These are phyloP conservation scores for Drosophila watanabei DNA, from an alignment of 1,140 invertebrate genomes.

Conservation along the genomic window DNA sequence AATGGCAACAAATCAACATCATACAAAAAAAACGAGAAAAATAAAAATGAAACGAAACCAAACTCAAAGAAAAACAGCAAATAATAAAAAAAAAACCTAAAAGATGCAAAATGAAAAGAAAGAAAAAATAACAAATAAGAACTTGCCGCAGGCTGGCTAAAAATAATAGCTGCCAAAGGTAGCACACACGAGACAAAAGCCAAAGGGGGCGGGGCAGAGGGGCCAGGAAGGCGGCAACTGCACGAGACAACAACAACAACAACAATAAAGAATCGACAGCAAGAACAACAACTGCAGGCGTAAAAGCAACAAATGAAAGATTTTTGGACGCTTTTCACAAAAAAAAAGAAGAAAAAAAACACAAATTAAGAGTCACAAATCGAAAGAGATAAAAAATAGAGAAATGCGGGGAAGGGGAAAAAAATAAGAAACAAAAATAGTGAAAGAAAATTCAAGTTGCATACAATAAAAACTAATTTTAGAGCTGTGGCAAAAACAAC, in stretches of 20 bases:
- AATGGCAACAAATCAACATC: conserved; percentile 50
- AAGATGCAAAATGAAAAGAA: conserved; percentile 50
- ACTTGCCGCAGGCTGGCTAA: conserved; percentile 72
- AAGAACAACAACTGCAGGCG: conserved; percentile 8
- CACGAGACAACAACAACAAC: conserved; percentile 56
- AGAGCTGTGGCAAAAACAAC: conserved; percentile 60
- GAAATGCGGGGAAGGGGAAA: neutral
- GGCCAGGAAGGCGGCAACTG: conserved; percentile 33
- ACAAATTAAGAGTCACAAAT: conserved; percentile 76
- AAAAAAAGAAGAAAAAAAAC: conserved; percentile 15
- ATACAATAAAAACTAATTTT: conserved; percentile 83
- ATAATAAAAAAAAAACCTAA: conserved; percentile 59
- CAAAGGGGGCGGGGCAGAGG: conserved; percentile 2
- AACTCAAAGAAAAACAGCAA: conserved; percentile 32
- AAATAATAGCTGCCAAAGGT: conserved; percentile 73
- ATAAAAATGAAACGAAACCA: conserved; percentile 15
- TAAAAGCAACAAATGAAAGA: conserved; percentile 49
- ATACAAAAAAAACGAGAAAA: conserved; percentile 3
- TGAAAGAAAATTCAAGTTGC: conserved; percentile 62
- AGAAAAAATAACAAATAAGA: conserved; percentile 59
- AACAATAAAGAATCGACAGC: conserved; percentile 8
- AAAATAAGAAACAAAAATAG: conserved; percentile 44
- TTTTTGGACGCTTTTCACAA: conserved; percentile 70
- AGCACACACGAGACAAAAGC: conserved; percentile 58
- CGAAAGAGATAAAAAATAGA: conserved; percentile 54